Conservation (phyloP, 2,113 vertebrate genomes). For the Chaetodon auriga region DNA sequence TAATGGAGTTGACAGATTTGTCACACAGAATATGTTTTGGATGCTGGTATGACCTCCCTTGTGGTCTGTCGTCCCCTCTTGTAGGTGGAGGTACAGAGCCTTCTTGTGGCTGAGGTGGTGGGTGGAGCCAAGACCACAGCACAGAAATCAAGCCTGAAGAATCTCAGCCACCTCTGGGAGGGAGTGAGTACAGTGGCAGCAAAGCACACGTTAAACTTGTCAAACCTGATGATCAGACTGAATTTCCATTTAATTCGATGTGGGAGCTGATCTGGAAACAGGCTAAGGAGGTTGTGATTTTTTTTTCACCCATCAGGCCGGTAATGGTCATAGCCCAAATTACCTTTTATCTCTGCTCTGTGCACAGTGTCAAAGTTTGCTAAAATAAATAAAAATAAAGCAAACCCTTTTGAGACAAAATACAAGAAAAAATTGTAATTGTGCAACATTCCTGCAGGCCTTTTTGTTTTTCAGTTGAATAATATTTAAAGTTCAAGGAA, state of each 20-base stretch:
- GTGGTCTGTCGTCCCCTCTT: not conserved
- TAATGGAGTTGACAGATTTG: not conserved
- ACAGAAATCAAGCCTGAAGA: slow-evolving; percentile 88
- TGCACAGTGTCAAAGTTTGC: no score
- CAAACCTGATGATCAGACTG: not conserved
- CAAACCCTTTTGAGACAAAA: no score
- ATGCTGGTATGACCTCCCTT: not conserved
- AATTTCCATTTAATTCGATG: not conserved
- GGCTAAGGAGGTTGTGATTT: no score
- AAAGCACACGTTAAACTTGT: not conserved
- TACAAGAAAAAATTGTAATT: no score
- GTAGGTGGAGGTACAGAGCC: slow-evolving; percentile 95
- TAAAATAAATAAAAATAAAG: no score
- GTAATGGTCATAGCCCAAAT: not conserved
- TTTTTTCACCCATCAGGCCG: not conserved
- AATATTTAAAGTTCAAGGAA: no score
- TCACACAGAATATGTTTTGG: not conserved
- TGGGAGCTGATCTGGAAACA: not conserved
- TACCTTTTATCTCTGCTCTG: not conserved
- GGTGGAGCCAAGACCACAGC: slow-evolving; percentile 92
- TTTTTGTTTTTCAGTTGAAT: no score
- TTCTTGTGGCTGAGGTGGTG: slow-evolving; percentile 92
- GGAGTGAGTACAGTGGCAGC: slow-evolving; percentile 82
- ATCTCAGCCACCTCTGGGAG: slow-evolving; percentile 90
- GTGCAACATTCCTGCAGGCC: no score